Percentiles rank a stretch among this genome's conserved stretches.
Evolutionary conservation across 2,797 vertebrate genomes (phyloP).

Genomic region (Margarornis squamiger): DNA sequence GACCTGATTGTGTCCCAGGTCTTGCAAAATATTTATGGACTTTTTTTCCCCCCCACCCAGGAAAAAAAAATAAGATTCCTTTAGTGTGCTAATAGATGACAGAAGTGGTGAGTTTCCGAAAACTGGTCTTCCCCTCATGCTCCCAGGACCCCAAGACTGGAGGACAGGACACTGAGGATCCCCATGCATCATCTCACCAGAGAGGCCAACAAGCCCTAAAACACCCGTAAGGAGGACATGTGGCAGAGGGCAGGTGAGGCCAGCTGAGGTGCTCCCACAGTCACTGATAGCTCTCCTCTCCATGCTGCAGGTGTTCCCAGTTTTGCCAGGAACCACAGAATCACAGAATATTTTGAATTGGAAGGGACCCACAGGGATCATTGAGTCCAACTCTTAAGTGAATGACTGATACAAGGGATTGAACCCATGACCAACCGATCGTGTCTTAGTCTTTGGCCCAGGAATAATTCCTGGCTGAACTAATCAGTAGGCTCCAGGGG

Average conservation of each 20-base stretch:
- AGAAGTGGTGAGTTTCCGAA: not conserved
- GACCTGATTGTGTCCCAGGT: not conserved
- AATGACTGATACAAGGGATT: not conserved
- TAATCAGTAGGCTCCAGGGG: not conserved
- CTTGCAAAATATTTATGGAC: not conserved
- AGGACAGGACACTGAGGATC: not conserved
- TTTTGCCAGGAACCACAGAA: not conserved
- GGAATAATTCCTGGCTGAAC: not conserved
- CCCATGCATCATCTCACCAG: not conserved
- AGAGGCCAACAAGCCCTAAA: not conserved
- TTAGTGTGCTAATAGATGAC: not conserved
- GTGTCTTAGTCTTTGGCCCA: not conserved
- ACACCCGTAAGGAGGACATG: accelerated
- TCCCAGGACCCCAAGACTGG: not conserved
- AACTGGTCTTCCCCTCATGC: not conserved
- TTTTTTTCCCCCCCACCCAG: no score
- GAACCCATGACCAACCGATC: not conserved
- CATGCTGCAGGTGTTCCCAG: not conserved
- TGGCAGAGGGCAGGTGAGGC: not conserved
- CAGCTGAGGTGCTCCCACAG: not conserved
- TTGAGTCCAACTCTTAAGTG: not conserved
- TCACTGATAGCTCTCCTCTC: not conserved
- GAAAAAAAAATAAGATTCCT: not conserved
- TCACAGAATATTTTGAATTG: not conserved
- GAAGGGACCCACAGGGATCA: not conserved